Evolutionary conservation across 2,113 vertebrate species (phyloP), one percentile per base, ranked within the genome.

Genomic region (Corythornis madagascariensis): DNA sequence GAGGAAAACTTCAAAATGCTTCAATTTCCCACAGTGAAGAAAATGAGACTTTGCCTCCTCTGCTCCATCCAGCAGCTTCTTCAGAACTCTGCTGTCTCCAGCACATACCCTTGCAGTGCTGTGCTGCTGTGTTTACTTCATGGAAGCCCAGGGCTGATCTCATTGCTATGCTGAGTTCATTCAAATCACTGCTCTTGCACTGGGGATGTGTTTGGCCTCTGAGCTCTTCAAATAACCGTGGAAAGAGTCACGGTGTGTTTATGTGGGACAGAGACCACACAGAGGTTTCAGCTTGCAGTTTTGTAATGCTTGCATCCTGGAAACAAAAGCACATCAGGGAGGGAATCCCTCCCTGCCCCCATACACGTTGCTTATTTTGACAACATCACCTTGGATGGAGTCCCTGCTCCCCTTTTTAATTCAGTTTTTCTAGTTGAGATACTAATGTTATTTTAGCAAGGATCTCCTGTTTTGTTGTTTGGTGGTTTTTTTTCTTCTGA

Each of bases 1-100:
- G 59, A 89, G 66, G 78, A 73, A 88, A 55, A 85, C 71, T 88
- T 85, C 50, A 88, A 45, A 91, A 85, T 73, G 22, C 40, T 92
- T 94, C 13, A 0, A 7, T 82, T 95, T 73, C 38, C 67, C 63
- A 73, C 55, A 63, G 47, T 24, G 66, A 17, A 40, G 75, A 87
- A 76, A 73, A 70, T 4, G 11, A 85, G 85, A 55, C 42, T 66
- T 89, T 71, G 70, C 56, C 78, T 91, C 53, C 64, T 87, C 91
- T 57, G 42, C 53, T 79, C 89, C 45, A 42, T 60, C 52, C 66
- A 72, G n/a, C 20, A 0, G 0, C 28, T 81, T 76, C 50, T 87
- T 85, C 38, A 91, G 89, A 75, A 35, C 45, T 53, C 71, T 78
- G 0, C 15, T 55, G 45, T 87, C 38, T 83, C 55, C 45, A 73